Base-by-base conservation (phyloP, 30 jellyfish, hydroid and myxozoan species). In the Pelagia noctiluca region DNA sequence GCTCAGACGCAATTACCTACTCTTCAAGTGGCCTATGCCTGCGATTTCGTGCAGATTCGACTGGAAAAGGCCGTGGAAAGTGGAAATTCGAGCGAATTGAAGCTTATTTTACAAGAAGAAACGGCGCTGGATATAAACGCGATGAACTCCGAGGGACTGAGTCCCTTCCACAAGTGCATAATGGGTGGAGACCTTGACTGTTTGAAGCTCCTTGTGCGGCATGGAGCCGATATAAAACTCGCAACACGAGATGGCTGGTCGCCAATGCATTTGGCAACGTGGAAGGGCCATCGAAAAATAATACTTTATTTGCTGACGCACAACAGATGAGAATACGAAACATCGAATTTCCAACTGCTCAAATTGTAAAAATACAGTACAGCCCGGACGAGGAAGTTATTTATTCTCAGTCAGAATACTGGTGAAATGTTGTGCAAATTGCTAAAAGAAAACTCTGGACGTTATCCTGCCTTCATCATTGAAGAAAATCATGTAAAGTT, bases 231-330 rank as follows among this genome's bases (percentile, higher is more conserved):
- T 71, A 53, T 86, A 22, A 76, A 76, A 36, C 80, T 86, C 63
- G 96, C 96, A n/a, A 86, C 96, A 7, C 32, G 96, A 33, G 96
- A 86, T 31, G 96, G 96, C 26, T 86, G 96, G 96, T 86, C 96
- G 63, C 96, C 96, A 5, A 46, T 86, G 83, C 96, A 86, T 37
- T 86, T 86, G 16, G 96, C 96, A 22, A 71, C 96, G 22, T 86
- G 89, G 96, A 86, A 68, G 69, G 96, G 96, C 76, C 89, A 86
- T 65, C 38, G 96, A 18, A 77, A 86, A 35, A 65, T 86, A 3
- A 26, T 86, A 42, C 86, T 76, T 22, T 86, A 86, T 70, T 76
- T 86, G 71, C 85, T 86, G n/a, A 77, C 79, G 33, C 83, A 35
- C 49, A 22, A 30, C 67, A 13, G 79, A 13, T 7, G 83, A 7